These are phyloP conservation scores for Solea senegalensis DNA, from an alignment of 2,113 vertebrate genomes.

Conservation along the genomic window DNA sequence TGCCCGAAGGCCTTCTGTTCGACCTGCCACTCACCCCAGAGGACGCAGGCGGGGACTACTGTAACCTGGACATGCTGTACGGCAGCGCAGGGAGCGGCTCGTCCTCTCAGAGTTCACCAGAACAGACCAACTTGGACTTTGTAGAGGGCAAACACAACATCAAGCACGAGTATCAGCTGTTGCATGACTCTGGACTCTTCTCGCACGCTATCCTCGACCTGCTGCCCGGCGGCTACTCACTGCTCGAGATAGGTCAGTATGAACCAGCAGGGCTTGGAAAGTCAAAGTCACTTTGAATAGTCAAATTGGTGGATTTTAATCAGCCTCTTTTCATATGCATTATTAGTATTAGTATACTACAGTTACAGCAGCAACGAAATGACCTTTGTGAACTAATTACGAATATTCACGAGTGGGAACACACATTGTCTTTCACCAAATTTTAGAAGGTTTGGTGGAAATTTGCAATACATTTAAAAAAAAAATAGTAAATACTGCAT, in stretches of 20 bases:
- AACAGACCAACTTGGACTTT: slow-evolving; percentile 86
- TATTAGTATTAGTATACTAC: too few relatives aligned
- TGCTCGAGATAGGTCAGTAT: slow-evolving; percentile 85
- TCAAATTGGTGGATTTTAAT: too few relatives aligned
- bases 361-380: too few relatives aligned
- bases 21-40: slow-evolving; percentile 90
- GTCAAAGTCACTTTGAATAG: background rate
- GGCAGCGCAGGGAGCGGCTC: slow-evolving; percentile 75
- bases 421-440: too few relatives aligned
- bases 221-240: slow-evolving; percentile 77
- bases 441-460: too few relatives aligned
- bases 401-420: too few relatives aligned
- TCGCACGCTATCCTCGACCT: slow-evolving; percentile 73
- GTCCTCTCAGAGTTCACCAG: slow-evolving; percentile 87
- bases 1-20: slow-evolving; percentile 87
- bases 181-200: slow-evolving; percentile 84
- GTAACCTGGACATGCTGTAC: slow-evolving; percentile 84
- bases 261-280: background rate
- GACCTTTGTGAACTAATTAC: too few relatives aligned
- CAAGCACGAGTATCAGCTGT: slow-evolving; percentile 88
- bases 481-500: too few relatives aligned
- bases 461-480: too few relatives aligned
- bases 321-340: too few relatives aligned
- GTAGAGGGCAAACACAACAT: slow-evolving; percentile 77
- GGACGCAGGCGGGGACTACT: slow-evolving; percentile 80